Evolutionary conservation across 2,113 vertebrate species (phyloP).

Genomic region (Strix uralensis): DNA sequence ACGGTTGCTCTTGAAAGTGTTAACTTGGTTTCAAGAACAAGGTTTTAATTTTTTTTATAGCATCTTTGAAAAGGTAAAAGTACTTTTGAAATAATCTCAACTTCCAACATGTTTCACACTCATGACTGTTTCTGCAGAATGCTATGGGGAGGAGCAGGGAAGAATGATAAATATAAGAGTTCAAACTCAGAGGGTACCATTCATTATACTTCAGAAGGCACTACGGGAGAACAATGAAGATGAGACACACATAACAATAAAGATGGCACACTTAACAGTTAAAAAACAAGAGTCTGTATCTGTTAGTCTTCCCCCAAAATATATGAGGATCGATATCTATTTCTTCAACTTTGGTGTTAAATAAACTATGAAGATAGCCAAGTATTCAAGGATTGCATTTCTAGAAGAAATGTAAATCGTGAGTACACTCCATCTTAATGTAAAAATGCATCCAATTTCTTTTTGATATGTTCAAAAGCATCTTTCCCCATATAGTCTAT

Average conservation of each 20-base stretch:
- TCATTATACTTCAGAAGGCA: slow-evolving; percentile 30
- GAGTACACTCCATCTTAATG: slow-evolving; percentile 29
- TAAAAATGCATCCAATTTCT: slow-evolving; percentile 82
- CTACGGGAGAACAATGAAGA: neutral
- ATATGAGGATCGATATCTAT: neutral
- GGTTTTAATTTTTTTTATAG: neutral
- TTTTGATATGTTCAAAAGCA: slow-evolving; percentile 76
- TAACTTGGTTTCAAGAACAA: neutral
- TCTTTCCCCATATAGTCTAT: slow-evolving; percentile 85
- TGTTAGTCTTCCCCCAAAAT: neutral
- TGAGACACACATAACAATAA: neutral
- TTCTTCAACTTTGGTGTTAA: neutral
- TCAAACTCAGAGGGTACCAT: neutral
- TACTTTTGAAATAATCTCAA: neutral
- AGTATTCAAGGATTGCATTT: neutral
- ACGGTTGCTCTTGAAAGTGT: neutral
- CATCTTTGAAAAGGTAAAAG: neutral
- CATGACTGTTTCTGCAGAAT: neutral
- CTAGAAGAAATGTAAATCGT: neutral
- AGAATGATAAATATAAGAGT: neutral
- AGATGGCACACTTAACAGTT: neutral
- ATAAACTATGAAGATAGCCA: neutral
- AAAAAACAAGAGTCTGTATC: neutral
- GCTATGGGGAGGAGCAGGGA: neutral
- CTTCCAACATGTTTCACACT: neutral